These are phyloP conservation scores for Brassicogethes aeneus DNA, from an alignment of 2,888 invertebrate species.

Conservation along the genomic window DNA sequence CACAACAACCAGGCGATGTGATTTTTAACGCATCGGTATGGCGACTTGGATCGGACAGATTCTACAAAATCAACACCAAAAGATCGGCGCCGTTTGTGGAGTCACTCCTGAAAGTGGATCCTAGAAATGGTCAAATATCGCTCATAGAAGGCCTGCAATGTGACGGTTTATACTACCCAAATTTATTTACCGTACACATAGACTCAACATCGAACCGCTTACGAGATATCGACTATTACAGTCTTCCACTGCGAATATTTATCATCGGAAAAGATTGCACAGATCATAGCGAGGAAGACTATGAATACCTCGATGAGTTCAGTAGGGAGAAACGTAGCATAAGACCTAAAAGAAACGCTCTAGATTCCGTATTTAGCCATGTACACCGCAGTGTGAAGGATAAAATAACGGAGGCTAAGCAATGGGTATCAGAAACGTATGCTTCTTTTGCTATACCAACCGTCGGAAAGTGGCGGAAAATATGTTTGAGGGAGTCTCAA, in stretches of 20 bases:
- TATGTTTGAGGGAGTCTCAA: constrained; percentile 72
- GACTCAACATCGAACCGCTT: constrained; percentile 75
- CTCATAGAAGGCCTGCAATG: constrained; percentile 64
- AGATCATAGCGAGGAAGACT: constrained; percentile 47
- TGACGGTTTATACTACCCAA: constrained; percentile 74
- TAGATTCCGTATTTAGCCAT: constrained; percentile 28
- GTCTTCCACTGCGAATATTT: constrained; percentile 66
- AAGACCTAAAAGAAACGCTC: constrained; percentile 13
- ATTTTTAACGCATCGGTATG: constrained; percentile 75
- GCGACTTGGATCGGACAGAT: constrained; percentile 67
- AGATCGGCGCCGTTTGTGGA: constrained; percentile 77
- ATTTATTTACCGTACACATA: constrained; percentile 76
- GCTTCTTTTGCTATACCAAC: constrained; percentile 83
- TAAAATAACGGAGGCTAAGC: constrained; percentile 66
- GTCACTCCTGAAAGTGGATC: constrained; percentile 66
- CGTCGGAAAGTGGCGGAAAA: constrained; percentile 68
- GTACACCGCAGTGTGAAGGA: constrained; percentile 55
- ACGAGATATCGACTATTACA: constrained; percentile 74
- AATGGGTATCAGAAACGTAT: constrained; percentile 80
- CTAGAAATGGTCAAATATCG: constrained; percentile 65
- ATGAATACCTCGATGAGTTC: constrained; percentile 40
- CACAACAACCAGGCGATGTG: constrained; percentile 51
- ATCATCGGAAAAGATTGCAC: constrained; percentile 65
- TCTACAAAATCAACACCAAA: constrained; percentile 70
- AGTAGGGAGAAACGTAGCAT: constrained; percentile 22